Percentiles rank a stretch among this genome's conserved stretches.
Conservation (phyloP, 2,888 invertebrate species). For the Falcaria lacertinaria region DNA sequence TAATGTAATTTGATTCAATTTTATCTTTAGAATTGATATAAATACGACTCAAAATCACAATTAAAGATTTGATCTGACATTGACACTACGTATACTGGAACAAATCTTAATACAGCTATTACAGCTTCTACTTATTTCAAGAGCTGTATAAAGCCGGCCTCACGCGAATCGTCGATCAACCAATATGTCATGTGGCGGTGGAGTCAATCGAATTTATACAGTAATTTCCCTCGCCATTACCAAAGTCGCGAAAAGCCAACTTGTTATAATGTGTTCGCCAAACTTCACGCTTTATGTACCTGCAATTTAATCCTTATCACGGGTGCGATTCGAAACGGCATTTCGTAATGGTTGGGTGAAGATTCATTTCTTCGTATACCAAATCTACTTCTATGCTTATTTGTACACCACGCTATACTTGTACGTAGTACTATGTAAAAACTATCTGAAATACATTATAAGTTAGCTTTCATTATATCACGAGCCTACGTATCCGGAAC, state of each 20-base stretch:
- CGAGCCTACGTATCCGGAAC: too few species aligned
- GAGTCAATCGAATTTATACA: slow-evolving; percentile 71
- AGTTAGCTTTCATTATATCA: too few species aligned
- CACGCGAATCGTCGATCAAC: slow-evolving; percentile 69
- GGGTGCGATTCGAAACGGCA: not conserved
- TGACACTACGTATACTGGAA: too few species aligned
- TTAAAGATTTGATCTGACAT: too few species aligned
- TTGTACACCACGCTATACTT: too few species aligned
- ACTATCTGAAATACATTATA: too few species aligned
- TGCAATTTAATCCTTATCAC: not conserved
- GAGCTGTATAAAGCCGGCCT: slow-evolving; percentile 25
- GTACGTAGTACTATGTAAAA: too few species aligned
- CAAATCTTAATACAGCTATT: not conserved
- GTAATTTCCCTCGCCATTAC: slow-evolving; percentile 59
- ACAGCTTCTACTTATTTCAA: slow-evolving; percentile 13
- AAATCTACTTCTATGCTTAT: too few species aligned
- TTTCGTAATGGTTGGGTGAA: not conserved
- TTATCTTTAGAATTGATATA: too few species aligned
- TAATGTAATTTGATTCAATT: too few species aligned
- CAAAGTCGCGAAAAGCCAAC: slow-evolving; percentile 48
- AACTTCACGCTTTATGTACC: slow-evolving; percentile 15
- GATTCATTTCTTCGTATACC: not conserved
- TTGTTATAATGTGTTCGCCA: slow-evolving; percentile 46
- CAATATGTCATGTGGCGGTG: slow-evolving; percentile 43
- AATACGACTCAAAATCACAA: too few species aligned